These are phyloP conservation scores for Piscicola geometra DNA, from an alignment of 2,888 invertebrate species.

Conservation along the genomic window DNA sequence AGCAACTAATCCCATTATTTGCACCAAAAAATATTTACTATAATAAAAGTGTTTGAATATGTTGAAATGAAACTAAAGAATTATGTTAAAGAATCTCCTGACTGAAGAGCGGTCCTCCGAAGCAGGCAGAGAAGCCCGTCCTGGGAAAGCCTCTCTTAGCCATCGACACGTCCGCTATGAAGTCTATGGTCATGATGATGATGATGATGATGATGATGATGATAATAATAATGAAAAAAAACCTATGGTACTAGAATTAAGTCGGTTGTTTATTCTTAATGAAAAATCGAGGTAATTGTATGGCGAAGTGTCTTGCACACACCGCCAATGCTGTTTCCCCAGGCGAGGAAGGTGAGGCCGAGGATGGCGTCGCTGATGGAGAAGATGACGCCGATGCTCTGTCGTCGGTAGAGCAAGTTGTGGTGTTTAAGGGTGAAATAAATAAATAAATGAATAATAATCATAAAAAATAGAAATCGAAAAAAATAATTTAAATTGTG, in stretches of 20 bases:
- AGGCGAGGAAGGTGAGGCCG: constrained; percentile 65
- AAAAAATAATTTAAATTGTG: neutral
- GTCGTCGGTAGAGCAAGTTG: no score
- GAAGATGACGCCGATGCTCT: constrained; percentile 63
- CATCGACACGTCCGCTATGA: constrained; percentile 63
- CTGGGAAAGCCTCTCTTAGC: constrained; percentile 64
- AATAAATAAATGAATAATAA: no score
- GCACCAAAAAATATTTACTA: neutral
- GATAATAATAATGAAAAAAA: no score
- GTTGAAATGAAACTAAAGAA: no score
- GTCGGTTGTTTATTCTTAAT: no score
- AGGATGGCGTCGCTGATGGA: constrained; percentile 63
- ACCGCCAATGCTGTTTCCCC: constrained; percentile 65
- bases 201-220: no score
- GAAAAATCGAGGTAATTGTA: no score
- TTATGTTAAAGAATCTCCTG: constrained; percentile 49
- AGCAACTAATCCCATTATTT: neutral
- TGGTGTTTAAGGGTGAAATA: neutral
- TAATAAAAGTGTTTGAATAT: neutral
- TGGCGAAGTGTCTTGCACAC: no score
- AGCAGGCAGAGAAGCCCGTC: constrained; percentile 67
- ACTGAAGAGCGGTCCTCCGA: constrained; percentile 68
- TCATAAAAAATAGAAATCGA: no score
- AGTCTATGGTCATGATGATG: constrained; percentile 55
- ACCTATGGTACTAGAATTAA: no score